phyloP scores from a whole-genome alignment of 1,140 invertebrate genomes.

The Habropoda laboriosa region DNA sequence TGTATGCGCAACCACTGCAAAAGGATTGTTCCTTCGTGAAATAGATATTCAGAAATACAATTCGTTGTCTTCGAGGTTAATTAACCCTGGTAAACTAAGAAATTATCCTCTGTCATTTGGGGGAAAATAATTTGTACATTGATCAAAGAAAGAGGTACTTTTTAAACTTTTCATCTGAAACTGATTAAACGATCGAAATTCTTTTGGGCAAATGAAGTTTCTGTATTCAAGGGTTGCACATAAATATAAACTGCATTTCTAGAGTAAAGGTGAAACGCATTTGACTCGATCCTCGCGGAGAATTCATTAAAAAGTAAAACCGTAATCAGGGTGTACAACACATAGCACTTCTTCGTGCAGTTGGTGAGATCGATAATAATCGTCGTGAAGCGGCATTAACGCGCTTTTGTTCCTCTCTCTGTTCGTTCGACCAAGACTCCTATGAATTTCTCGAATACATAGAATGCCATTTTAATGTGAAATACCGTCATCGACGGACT shows the following conservation, averaged over 20 bases:
- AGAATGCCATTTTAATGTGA: neutral
- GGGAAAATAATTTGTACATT: too few species aligned
- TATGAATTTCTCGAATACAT: neutral
- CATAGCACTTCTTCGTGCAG: neutral
- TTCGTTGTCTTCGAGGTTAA: neutral
- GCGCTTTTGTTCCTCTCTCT: conserved; percentile 3
- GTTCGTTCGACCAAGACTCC: neutral
- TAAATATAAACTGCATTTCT: neutral
- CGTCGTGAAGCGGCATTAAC: conserved; percentile 7
- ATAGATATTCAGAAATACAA: neutral
- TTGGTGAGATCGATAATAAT: conserved; percentile 26
- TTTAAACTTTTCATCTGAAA: too few species aligned
- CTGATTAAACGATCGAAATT: too few species aligned
- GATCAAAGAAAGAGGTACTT: too few species aligned
- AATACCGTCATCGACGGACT: neutral
- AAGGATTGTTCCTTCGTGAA: neutral
- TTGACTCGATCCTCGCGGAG: too few species aligned
- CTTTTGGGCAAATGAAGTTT: too few species aligned
- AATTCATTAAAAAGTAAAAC: neutral
- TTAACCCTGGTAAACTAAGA: too few species aligned
- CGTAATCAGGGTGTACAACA: neutral
- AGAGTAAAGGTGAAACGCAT: neutral
- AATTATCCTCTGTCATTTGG: too few species aligned
- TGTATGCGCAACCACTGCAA: neutral
- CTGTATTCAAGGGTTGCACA: too few species aligned